These are phyloP conservation scores for Beris chalybata DNA, from an alignment of 2,888 invertebrate genomes.

Conservation along the genomic window DNA sequence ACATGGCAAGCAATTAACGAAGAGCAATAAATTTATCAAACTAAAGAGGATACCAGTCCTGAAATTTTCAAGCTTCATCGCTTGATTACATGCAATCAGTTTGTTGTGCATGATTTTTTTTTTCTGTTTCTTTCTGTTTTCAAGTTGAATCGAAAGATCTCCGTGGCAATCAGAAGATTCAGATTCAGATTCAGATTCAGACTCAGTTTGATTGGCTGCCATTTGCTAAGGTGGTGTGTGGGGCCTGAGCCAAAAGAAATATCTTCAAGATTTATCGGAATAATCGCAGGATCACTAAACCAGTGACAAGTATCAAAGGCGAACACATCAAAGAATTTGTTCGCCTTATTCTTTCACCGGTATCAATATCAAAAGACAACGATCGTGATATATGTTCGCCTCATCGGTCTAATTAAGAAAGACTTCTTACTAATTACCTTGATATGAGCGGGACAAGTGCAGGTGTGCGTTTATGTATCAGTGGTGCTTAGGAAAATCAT, in stretches of 20 bases:
- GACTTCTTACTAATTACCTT: constrained; percentile 34
- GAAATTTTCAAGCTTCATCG: constrained; percentile 14
- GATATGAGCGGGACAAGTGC: constrained; percentile 30
- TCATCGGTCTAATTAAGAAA: constrained; percentile 34
- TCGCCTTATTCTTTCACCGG: too few species aligned
- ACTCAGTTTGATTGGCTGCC: too few species aligned
- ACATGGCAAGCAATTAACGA: constrained; percentile 48
- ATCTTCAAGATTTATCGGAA: too few species aligned
- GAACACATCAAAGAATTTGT: too few species aligned
- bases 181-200: too few species aligned
- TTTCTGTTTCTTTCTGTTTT: neutral
- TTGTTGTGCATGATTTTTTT: constrained; percentile 6
- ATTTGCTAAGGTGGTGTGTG: too few species aligned
- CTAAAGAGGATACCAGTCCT: constrained; percentile 21
- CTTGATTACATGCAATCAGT: constrained; percentile 24
- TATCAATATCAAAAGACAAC: neutral
- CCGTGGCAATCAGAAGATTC: too few species aligned
- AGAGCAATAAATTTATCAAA: constrained; percentile 48
- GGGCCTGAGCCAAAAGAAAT: too few species aligned
- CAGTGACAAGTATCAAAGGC: too few species aligned
- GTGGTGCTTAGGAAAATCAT: neutral
- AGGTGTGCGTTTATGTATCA: constrained; percentile 24
- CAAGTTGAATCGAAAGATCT: too few species aligned
- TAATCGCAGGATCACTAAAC: too few species aligned
- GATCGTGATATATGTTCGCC: constrained; percentile 34